A percentile compares a stretch with the other conserved stretches of the same genome.
Conservation (phyloP, 2,888 invertebrate species). For the Plebejus melissa region DNA sequence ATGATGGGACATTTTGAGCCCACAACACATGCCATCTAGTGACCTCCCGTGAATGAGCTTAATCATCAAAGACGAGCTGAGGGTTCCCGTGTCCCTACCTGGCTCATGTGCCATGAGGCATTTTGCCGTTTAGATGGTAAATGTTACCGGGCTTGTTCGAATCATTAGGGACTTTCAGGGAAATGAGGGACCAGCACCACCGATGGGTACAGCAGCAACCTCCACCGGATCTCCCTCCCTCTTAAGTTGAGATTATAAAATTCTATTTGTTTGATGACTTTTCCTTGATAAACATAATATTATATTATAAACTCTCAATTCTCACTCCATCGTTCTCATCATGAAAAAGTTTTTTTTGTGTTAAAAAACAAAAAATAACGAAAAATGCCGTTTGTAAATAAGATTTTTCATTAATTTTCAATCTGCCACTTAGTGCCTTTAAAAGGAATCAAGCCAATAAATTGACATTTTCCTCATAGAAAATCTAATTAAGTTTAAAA, state of each 20-base stretch:
- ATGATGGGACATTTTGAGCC: constrained; percentile 51
- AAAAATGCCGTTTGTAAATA: neutral
- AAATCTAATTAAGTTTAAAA: constrained; percentile 1
- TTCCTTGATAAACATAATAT: too few species aligned
- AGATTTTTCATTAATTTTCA: neutral
- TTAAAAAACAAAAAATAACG: too few species aligned
- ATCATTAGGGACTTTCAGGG: neutral
- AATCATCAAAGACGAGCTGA: neutral
- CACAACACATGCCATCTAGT: neutral
- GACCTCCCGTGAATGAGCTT: neutral
- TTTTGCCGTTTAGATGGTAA: neutral
- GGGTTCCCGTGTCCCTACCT: neutral
- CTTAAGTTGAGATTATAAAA: too few species aligned
- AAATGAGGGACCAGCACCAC: too few species aligned
- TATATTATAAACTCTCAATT: too few species aligned
- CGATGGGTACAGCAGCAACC: too few species aligned
- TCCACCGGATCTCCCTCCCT: too few species aligned
- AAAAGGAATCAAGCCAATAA: neutral
- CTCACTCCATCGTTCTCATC: too few species aligned
- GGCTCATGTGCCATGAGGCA: neutral
- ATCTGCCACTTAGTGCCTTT: neutral
- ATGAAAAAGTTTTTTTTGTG: too few species aligned
- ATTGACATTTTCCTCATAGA: constrained; percentile 2
- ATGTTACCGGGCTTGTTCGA: neutral
- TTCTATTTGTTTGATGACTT: too few species aligned